Percentiles rank a stretch among this genome's conserved stretches.
Conservation (phyloP, 2,888 invertebrate genomes). For the Barypeithes pellucidus region DNA sequence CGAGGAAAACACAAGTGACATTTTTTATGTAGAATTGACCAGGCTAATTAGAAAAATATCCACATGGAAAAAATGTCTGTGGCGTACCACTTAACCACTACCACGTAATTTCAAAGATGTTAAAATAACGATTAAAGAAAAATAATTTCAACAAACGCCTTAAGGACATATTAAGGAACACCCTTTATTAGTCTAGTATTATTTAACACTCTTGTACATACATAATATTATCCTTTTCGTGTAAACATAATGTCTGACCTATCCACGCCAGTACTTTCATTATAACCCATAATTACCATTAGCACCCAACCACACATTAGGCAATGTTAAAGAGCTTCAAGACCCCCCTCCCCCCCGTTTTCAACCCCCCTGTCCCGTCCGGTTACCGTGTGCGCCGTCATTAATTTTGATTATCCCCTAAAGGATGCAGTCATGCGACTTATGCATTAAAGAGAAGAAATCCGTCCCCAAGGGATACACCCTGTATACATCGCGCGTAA, state of each 20-base stretch:
- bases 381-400: constrained; percentile 9
- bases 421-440: constrained; percentile 36
- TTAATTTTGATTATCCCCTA: constrained; percentile 34
- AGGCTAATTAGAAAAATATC: too few relatives aligned
- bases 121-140: too few relatives aligned
- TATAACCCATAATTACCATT: neutral
- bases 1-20: too few relatives aligned
- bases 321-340: constrained; percentile 11
- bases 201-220: neutral
- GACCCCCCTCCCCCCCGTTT: neutral
- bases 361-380: neutral
- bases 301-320: constrained; percentile 16
- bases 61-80: too few relatives aligned
- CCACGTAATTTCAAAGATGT: too few relatives aligned
- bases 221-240: neutral
- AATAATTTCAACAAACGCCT: too few relatives aligned
- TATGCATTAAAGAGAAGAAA: constrained; percentile 32
- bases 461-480: constrained; percentile 6
- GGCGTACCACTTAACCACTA: too few relatives aligned
- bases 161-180: too few relatives aligned
- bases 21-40: too few relatives aligned
- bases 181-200: too few relatives aligned
- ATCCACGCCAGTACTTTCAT: constrained; percentile 3
- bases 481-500: constrained; percentile 12
- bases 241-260: neutral